Base-by-base conservation (phyloP, 2,113 vertebrate species). In the Alces alces region DNA sequence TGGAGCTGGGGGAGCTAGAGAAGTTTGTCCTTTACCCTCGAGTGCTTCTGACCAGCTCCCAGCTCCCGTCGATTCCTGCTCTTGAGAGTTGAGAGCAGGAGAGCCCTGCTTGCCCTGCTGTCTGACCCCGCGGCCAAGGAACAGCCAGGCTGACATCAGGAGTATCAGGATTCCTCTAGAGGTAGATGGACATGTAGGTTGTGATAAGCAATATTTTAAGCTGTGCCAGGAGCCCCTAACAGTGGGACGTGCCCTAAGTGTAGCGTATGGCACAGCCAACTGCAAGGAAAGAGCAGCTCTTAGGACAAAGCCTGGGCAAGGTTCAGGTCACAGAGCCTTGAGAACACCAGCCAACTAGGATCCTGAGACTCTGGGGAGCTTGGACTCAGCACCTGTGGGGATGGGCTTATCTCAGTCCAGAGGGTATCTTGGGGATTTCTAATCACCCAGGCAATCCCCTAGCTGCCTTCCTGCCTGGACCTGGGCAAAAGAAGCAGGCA, bases 21-120 rank as follows among this genome's bases (percentile, higher is more conserved):
- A 12, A 36, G 0, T 1, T 15, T 8, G 2, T 43, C 57, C 70
- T 79, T 30, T 10, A 12, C 15, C 9, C 17, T 6, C 0, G 0
- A 78, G 7, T 2, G 7, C 27, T 54, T 70, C 7, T n/a, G 47
- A n/a, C 30, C 17, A 13, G 79, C 43, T 14, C 23, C 28, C 43
- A 86, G 55, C 16, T 1, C 66, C 7, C 0, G 0, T 50, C 4
- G 23, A 15, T 17, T 9, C 23, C 57, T 13, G 12, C 3, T 57
- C 28, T 84, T 57, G 8, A n/a, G 16, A 12, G 14, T 83, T 7
- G 23, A 25, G 45, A 84, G 4, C 57, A 61, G 36, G 45, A 30
- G 30, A 64, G 7, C 36, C 16, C 9, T 2, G 3, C 14, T 54
- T 2, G 23, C 64, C 14, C 50, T 8, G 36, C 23, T 27, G 1